phyloP scores from a whole-genome alignment of 2,113 vertebrate species.

The Xiphophorus hellerii region DNA sequence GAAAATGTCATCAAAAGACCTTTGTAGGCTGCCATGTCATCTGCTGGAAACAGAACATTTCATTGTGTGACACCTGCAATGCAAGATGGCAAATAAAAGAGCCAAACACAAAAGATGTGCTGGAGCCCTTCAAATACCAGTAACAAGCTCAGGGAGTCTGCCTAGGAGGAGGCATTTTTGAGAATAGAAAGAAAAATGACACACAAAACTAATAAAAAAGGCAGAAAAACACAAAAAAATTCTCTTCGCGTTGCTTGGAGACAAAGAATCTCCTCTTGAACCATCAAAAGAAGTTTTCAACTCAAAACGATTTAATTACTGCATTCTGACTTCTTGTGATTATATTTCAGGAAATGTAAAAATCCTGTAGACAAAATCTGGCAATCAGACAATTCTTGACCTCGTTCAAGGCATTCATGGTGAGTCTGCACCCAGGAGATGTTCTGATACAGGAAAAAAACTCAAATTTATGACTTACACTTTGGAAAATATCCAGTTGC shows the following conservation, averaged over 20 bases:
- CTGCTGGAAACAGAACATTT: slow-evolving; percentile 13
- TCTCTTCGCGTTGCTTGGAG: background rate
- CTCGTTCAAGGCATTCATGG: no score
- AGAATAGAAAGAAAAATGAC: background rate
- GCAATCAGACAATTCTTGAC: background rate
- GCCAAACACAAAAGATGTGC: background rate
- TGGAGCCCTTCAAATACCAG: background rate
- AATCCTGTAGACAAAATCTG: background rate
- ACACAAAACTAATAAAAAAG: background rate
- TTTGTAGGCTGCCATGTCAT: slow-evolving; percentile 17
- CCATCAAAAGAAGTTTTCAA: background rate
- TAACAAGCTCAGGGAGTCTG: background rate
- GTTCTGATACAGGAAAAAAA: no score
- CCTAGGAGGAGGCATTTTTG: background rate
- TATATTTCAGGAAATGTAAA: background rate
- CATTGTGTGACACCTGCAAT: slow-evolving; percentile 12
- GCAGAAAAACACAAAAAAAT: background rate
- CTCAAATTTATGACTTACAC: no score
- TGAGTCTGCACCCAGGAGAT: no score
- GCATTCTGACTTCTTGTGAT: background rate
- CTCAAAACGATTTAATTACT: background rate
- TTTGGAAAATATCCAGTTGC: no score
- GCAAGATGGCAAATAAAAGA: background rate
- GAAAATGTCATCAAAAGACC: slow-evolving; percentile 22
- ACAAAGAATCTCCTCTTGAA: background rate